These are phyloP conservation scores for Drosophila novamexicana DNA, from an alignment of 1,140 invertebrate genomes.

Conservation along the genomic window DNA sequence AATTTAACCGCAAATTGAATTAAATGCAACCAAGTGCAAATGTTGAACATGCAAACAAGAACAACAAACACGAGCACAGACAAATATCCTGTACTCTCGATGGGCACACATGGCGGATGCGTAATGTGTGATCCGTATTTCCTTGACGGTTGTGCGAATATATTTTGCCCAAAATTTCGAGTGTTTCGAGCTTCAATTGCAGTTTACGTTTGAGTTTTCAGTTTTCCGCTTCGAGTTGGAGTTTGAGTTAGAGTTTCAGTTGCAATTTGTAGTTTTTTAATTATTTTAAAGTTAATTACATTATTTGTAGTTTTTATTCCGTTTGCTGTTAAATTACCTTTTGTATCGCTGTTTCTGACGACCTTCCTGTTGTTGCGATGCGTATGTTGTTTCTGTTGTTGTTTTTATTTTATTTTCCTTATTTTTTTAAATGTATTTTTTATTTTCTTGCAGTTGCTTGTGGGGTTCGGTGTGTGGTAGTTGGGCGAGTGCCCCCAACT, in stretches of 20 bases:
- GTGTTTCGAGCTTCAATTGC: neutral
- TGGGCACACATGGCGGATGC: slow-evolving; percentile 26
- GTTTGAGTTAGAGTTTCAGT: slow-evolving; percentile 20
- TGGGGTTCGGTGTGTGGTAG: slow-evolving; percentile 15
- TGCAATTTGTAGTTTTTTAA: slow-evolving; percentile 17
- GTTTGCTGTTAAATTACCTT: slow-evolving; percentile 52
- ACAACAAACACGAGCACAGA: slow-evolving; percentile 7
- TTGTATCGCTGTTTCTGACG: slow-evolving; percentile 22
- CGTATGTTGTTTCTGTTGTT: slow-evolving; percentile 10
- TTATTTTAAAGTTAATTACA: slow-evolving; percentile 43
- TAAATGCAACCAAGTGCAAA: slow-evolving; percentile 67
- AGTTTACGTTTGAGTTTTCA: neutral
- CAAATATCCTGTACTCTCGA: neutral
- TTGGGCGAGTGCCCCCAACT: slow-evolving; percentile 68
- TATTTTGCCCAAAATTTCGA: neutral
- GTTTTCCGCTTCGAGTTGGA: slow-evolving; percentile 6
- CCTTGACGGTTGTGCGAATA: neutral
- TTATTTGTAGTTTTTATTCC: slow-evolving; percentile 16
- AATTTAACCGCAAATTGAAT: slow-evolving; percentile 62
- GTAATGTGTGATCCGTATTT: slow-evolving; percentile 1
- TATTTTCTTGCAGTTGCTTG: slow-evolving; percentile 1
- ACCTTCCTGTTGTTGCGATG: slow-evolving; percentile 19
- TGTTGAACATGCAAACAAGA: slow-evolving; percentile 29
- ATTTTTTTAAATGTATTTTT: slow-evolving; percentile 10
- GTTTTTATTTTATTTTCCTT: neutral